phyloP scores from a whole-genome alignment of 2,113 vertebrate species.

The Merops nubicus region DNA sequence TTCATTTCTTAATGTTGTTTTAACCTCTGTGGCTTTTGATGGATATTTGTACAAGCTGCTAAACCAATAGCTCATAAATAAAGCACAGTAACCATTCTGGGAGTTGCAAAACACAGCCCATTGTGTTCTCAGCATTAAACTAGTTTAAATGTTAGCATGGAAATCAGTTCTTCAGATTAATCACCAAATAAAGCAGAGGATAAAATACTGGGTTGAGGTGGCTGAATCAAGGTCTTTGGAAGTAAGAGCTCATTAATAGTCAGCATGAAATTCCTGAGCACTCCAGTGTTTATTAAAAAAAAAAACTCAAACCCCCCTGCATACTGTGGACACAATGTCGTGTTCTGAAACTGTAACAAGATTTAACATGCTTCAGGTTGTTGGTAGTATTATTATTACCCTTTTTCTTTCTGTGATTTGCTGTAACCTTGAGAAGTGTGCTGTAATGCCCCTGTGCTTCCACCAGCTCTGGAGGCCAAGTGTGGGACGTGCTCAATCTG shows the following conservation, averaged over 20 bases:
- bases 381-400: not conserved
- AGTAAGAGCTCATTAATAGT: not conserved
- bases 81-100: not conserved
- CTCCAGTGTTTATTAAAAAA: not conserved
- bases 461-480: not conserved
- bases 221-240: not conserved
- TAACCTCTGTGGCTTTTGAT: not conserved
- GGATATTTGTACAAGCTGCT: not conserved
- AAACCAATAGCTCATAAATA: not conserved
- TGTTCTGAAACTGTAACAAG: not conserved
- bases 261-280: not conserved
- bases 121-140: not conserved
- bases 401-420: not conserved
- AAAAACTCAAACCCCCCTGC: not conserved
- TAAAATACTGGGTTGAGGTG: not conserved
- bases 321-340: not conserved
- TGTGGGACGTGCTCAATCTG: not conserved
- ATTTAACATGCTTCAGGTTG: not conserved
- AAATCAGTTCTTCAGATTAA: not conserved
- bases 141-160: constrained; percentile 23
- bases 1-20: not conserved
- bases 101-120: not conserved
- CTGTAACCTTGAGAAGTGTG: not conserved
- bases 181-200: not conserved
- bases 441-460: not conserved